Evolutionary conservation across 2,888 invertebrate species (phyloP).

Genomic region (Phlogophora meticulosa): DNA sequence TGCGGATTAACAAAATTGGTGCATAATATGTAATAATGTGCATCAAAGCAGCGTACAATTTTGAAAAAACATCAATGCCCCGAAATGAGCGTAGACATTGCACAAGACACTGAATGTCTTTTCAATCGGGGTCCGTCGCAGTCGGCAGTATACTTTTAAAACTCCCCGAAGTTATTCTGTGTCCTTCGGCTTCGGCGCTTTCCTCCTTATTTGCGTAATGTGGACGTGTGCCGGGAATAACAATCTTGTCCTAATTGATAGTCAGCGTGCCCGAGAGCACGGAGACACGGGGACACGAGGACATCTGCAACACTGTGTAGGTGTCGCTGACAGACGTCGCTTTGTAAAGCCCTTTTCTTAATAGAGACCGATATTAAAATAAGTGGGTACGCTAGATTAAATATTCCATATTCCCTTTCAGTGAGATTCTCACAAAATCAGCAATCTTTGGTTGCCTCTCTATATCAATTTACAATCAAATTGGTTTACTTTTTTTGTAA

Average conservation of each 20-base stretch:
- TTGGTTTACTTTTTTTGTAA: constrained; percentile 34
- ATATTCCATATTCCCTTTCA: neutral
- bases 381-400: neutral
- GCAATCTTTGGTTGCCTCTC: constrained; percentile 9
- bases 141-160: constrained; percentile 51
- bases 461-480: constrained; percentile 46
- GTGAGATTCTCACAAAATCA: neutral
- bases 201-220: constrained; percentile 68
- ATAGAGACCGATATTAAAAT: neutral
- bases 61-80: constrained; percentile 52
- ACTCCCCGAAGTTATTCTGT: constrained; percentile 59
- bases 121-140: constrained; percentile 55
- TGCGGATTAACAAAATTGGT: constrained; percentile 36
- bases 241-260: constrained; percentile 64
- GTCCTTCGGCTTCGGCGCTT: constrained; percentile 53
- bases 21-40: constrained; percentile 26
- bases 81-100: constrained; percentile 36
- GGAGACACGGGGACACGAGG: constrained; percentile 11
- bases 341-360: neutral
- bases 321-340: constrained; percentile 2
- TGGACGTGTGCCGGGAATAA: constrained; percentile 63
- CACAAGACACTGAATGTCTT: constrained; percentile 58
- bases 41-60: constrained; percentile 39
- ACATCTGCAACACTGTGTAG: constrained; percentile 28
- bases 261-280: constrained; percentile 30